These are phyloP conservation scores for Sitodiplosis mosellana DNA, from an alignment of 1,140 invertebrate genomes.

Conservation along the genomic window DNA sequence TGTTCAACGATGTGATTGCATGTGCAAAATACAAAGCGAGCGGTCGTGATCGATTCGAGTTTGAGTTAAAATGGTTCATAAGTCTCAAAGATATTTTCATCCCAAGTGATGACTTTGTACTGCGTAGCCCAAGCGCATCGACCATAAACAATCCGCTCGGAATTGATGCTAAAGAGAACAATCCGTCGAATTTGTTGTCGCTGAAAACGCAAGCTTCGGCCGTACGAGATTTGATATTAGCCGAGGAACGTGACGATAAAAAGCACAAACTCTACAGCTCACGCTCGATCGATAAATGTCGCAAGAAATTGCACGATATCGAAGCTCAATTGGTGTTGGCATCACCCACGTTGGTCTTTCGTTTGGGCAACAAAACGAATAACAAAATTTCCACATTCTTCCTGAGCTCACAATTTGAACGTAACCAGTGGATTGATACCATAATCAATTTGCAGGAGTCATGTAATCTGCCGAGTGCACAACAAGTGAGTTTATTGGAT, in stretches of 20 bases:
- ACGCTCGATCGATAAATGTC: slow-evolving; percentile 62
- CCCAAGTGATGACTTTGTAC: slow-evolving; percentile 16
- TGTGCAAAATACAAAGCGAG: slow-evolving; percentile 87
- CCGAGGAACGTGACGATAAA: slow-evolving; percentile 48
- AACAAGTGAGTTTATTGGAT: slow-evolving; percentile 55
- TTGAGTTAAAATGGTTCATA: slow-evolving; percentile 85
- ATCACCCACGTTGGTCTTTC: slow-evolving; percentile 72
- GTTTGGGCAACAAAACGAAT: slow-evolving; percentile 45
- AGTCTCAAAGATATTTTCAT: slow-evolving; percentile 51
- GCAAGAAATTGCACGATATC: slow-evolving; percentile 73
- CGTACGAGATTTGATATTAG: slow-evolving; percentile 62
- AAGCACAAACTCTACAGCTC: slow-evolving; percentile 41
- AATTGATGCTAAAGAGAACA: slow-evolving; percentile 37
- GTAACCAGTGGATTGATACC: slow-evolving; percentile 83
- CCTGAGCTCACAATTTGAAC: slow-evolving; percentile 81
- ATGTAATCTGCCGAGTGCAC: slow-evolving; percentile 33
- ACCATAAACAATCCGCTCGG: too few species aligned
- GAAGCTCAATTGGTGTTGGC: slow-evolving; percentile 78
- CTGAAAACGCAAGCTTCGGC: slow-evolving; percentile 73
- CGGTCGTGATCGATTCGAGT: slow-evolving; percentile 71
- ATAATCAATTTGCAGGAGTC: slow-evolving; percentile 56
- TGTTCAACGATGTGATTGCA: slow-evolving; percentile 88
- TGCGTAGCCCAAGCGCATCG: slow-evolving; percentile 38
- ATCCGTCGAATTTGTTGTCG: slow-evolving; percentile 63
- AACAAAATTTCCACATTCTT: slow-evolving; percentile 65